These are phyloP conservation scores for Sterna hirundo DNA, from an alignment of 2,113 vertebrate species.

Conservation along the genomic window DNA sequence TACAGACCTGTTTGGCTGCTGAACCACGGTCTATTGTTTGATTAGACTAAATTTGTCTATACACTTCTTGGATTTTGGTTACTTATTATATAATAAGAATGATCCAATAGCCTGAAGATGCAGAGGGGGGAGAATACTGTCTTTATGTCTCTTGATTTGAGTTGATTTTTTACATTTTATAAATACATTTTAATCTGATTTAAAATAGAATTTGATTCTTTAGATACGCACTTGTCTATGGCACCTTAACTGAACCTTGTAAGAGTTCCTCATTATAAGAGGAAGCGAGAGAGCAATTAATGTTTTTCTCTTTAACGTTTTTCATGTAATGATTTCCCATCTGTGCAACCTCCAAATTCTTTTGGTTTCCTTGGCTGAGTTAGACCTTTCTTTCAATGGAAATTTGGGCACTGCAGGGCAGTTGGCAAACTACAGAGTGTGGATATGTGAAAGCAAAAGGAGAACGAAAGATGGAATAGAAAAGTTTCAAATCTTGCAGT, in stretches of 20 bases:
- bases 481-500: neutral
- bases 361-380: neutral
- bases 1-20: neutral
- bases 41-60: neutral
- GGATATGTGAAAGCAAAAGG: neutral
- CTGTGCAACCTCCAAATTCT: neutral
- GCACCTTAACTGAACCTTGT: neutral
- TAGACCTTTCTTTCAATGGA: slow-evolving; percentile 3
- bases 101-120: neutral
- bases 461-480: neutral
- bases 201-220: neutral
- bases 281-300: neutral
- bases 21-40: neutral
- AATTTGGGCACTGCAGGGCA: neutral
- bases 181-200: neutral
- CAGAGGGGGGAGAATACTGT: neutral
- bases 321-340: neutral
- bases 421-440: neutral
- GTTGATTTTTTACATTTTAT: neutral
- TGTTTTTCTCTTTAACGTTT: neutral
- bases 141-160: neutral
- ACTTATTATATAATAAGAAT: neutral
- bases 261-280: neutral
- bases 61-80: neutral
- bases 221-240: neutral